Base-by-base conservation (phyloP, 2,797 vertebrate species). In the Muscicapa striata region DNA sequence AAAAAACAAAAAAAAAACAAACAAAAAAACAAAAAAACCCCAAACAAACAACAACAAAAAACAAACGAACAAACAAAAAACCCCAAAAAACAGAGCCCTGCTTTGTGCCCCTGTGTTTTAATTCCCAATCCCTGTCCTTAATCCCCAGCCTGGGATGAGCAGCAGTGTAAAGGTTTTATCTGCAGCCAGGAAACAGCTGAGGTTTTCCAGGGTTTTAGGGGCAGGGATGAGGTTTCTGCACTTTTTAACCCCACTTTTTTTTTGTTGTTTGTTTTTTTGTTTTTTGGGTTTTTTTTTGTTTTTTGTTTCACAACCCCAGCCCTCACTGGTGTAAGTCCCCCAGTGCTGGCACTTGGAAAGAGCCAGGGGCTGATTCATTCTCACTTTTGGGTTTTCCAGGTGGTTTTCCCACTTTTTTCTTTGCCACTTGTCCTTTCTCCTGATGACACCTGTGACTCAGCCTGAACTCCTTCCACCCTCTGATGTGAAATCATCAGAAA, bases 251-350 rank as follows among this genome's bases (percentile, higher is more conserved):
- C 40, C 32, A 3, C 15, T 45, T 58, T 14, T 13, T 23, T 7
- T 46, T 46, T 16, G 34, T 41, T 41, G 6, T 8, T 48, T 51
- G 40, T 12, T 13, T 27, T 10, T 27, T 51, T 16, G 38, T 10
- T 38, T 8, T 34, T 34, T 34, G 34, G 34, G 34, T 48, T 51
- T 45, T 12, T 13, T 27, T 6, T 16, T 29, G 6, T 6, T 49
- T 17, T 45, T 12, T 15, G 15, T 54, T 54, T 32, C 30, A 32
- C 61, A 78, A 14, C 38, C 55, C 19, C 11, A 11, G 21, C 6
- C 11, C 59, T 64, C 0, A 0, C 26, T 59, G 2, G 0, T 34
- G 16, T 59, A 55, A 18, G 72, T 30, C 41, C 20, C 41, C 5
- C 19, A 4, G 38, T 5, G 49, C 36, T 76, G 87, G 36, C 22